These are phyloP conservation scores for Sarcophaga variegata DNA, from an alignment of 2,888 invertebrate species.

Conservation along the genomic window DNA sequence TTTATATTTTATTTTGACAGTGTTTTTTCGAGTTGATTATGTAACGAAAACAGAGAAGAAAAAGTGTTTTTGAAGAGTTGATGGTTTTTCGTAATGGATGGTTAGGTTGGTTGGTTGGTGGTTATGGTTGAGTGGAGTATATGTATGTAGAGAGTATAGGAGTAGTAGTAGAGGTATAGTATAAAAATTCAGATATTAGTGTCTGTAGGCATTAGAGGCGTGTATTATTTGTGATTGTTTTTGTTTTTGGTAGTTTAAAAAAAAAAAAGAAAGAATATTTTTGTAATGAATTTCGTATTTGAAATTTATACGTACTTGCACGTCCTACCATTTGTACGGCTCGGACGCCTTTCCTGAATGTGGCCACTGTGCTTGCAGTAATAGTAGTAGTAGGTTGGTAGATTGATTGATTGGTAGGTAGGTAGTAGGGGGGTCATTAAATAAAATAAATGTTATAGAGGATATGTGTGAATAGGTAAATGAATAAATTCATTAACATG, in stretches of 20 bases:
- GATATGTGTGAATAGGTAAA: slow-evolving; percentile 81
- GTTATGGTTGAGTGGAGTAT: slow-evolving; percentile 10
- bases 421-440: slow-evolving; percentile 66
- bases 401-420: slow-evolving; percentile 64
- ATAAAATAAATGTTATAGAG: slow-evolving; percentile 79
- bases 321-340: slow-evolving; percentile 99
- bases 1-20: background rate
- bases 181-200: slow-evolving; percentile 20
- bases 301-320: slow-evolving; percentile 94
- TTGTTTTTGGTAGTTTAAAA: slow-evolving; percentile 27
- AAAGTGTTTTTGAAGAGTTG: background rate
- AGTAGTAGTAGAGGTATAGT: slow-evolving; percentile 21
- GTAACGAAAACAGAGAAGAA: background rate
- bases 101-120: background rate
- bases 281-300: slow-evolving; percentile 65
- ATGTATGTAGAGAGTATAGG: slow-evolving; percentile 24
- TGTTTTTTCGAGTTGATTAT: background rate
- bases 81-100: background rate
- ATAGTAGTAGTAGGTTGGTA: slow-evolving; percentile 65
- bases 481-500: slow-evolving; percentile 75
- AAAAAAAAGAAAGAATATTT: slow-evolving; percentile 20
- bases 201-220: slow-evolving; percentile 35
- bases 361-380: slow-evolving; percentile 90
- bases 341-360: slow-evolving; percentile 99
- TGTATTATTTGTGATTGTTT: slow-evolving; percentile 42